A percentile compares a stretch with the other conserved stretches of the same genome.
These are phyloP conservation scores for Xerus rutilus DNA, from an alignment of 2,797 vertebrate genomes.

Conservation along the genomic window DNA sequence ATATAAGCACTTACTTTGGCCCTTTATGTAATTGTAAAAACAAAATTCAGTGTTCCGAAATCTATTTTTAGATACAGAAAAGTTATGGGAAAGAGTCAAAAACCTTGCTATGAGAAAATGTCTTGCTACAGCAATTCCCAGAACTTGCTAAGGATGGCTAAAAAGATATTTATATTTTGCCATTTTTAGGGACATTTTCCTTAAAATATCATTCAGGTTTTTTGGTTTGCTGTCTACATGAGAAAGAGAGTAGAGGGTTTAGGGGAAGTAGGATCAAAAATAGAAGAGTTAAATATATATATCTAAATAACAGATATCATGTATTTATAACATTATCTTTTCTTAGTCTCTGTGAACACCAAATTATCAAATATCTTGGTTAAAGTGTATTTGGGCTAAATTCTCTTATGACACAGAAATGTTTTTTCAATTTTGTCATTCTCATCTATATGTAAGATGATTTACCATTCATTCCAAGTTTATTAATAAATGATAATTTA, in stretches of 20 bases:
- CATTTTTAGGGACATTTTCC: conserved; percentile 75
- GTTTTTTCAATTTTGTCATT: background rate
- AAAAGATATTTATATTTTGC: conserved; percentile 69
- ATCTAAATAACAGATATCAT: conserved; percentile 44
- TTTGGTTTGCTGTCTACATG: conserved; percentile 54
- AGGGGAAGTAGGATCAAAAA: conserved; percentile 59
- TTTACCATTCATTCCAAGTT: background rate
- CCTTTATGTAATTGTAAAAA: conserved; percentile 68
- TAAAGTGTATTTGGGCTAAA: conserved; percentile 18
- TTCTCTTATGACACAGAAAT: background rate
- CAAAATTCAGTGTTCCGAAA: conserved; percentile 52
- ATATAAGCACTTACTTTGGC: background rate
- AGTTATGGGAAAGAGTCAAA: conserved; percentile 78
- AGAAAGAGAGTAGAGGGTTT: conserved; percentile 54
- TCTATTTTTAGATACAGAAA: conserved; percentile 79
- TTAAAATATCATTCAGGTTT: conserved; percentile 61
- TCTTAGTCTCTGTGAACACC: background rate
- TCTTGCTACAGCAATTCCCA: conserved; percentile 64
- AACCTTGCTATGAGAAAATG: conserved; percentile 74
- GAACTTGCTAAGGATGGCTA: conserved; percentile 55
- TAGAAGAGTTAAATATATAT: conserved; percentile 61
- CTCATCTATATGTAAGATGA: background rate
- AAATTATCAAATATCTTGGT: background rate
- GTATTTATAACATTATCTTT: conserved; percentile 50
- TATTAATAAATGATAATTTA: conserved; percentile 8